Conservation (phyloP, 1,140 invertebrate genomes). For the Caenorhabditis brenneri region DNA sequence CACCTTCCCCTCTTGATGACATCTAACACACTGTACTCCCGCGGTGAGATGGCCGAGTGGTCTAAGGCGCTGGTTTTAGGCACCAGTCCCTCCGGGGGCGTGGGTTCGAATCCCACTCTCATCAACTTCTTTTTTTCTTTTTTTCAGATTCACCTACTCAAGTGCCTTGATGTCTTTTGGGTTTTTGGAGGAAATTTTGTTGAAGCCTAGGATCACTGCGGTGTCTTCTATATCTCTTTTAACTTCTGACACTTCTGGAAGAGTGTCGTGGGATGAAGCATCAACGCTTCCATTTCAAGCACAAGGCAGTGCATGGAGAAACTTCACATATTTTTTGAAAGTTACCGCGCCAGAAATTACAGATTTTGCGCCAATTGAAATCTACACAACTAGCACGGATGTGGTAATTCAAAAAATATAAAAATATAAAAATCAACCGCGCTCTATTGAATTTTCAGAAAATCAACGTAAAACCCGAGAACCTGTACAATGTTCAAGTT, state of each 20-base stretch:
- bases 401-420: too few species aligned
- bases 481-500: slow-evolving; percentile 17
- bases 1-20: background rate
- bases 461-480: slow-evolving; percentile 1
- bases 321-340: slow-evolving; percentile 15
- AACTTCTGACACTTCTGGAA: background rate
- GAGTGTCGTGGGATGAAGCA: slow-evolving; percentile 10
- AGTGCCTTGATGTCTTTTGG: background rate
- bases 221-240: background rate
- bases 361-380: background rate
- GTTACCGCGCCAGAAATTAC: background rate
- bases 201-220: background rate
- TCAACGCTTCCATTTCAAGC: background rate
- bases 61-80: slow-evolving; percentile 99
- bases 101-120: slow-evolving; percentile 99
- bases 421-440: too few species aligned
- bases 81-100: slow-evolving; percentile 96
- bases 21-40: too few species aligned
- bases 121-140: slow-evolving; percentile 75
- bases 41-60: slow-evolving; percentile 90
- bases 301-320: background rate
- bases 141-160: slow-evolving; percentile 25
- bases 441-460: slow-evolving; percentile 41
- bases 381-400: background rate
- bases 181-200: background rate